These are phyloP conservation scores for Calycopis cecrops DNA, from an alignment of 1,140 invertebrate species.

Conservation along the genomic window DNA sequence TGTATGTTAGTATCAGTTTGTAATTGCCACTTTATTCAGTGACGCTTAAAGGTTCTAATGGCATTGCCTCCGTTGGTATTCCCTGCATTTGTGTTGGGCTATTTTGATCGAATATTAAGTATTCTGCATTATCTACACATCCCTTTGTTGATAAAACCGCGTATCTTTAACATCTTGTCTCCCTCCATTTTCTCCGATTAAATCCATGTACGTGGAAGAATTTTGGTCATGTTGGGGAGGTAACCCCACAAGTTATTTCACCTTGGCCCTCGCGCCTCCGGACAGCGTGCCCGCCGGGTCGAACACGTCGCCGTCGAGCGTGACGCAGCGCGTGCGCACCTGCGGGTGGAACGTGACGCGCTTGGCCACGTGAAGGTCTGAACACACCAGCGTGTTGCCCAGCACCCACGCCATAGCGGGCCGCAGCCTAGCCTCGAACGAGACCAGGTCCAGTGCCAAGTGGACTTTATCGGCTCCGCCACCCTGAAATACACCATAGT, in stretches of 20 bases:
- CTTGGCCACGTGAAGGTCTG: conserved; percentile 86
- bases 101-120: conserved; percentile 82
- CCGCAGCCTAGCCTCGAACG: conserved; percentile 82
- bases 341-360: conserved; percentile 83
- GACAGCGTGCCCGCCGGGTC: conserved; percentile 93
- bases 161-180: conserved; percentile 59
- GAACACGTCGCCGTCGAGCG: conserved; percentile 93
- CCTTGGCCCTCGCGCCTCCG: conserved; percentile 83
- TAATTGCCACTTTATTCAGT: conserved; percentile 51
- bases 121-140: conserved; percentile 94
- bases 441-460: conserved; percentile 88
- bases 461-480: conserved; percentile 87
- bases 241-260: conserved; percentile 7
- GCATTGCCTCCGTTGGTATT: conserved; percentile 75
- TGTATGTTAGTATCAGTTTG: no score
- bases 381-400: conserved; percentile 90
- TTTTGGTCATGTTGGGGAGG: conserved; percentile 82
- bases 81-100: conserved; percentile 81
- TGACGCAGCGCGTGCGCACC: conserved; percentile 88
- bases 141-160: conserved; percentile 80
- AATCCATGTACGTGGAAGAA: conserved; percentile 89
- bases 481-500: conserved; percentile 33
- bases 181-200: conserved; percentile 84
- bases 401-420: conserved; percentile 94
- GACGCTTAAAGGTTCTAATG: conserved; percentile 41